Conservation (phyloP, 2,888 invertebrate genomes). For the Encarsia formosa region DNA sequence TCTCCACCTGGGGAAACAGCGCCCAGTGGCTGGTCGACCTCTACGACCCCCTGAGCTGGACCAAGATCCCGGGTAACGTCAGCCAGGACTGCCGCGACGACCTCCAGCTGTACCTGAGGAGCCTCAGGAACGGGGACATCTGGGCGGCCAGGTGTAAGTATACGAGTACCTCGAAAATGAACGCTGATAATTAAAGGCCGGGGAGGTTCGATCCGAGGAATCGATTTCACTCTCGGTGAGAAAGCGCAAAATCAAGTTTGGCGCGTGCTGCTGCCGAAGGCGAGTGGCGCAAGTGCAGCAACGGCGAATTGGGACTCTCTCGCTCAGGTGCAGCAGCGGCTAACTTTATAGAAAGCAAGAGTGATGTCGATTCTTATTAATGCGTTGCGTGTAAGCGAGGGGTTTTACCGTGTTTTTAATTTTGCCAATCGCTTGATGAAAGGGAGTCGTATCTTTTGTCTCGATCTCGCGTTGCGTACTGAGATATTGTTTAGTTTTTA, state of each 20-base stretch:
- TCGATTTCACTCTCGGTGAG: slow-evolving; percentile 26
- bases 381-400: no score
- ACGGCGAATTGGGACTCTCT: slow-evolving; percentile 21
- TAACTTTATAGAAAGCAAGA: slow-evolving; percentile 25
- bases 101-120: slow-evolving; percentile 58
- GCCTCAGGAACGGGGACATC: slow-evolving; percentile 57
- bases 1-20: slow-evolving; percentile 43
- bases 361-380: no score
- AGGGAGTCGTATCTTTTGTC: no score
- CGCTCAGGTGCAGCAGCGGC: not conserved
- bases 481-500: no score
- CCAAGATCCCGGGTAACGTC: slow-evolving; percentile 54
- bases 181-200: slow-evolving; percentile 23
- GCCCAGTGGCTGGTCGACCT: slow-evolving; percentile 65
- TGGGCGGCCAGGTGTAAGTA: slow-evolving; percentile 83
- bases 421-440: no score
- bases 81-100: slow-evolving; percentile 57
- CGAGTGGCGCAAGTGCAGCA: slow-evolving; percentile 4
- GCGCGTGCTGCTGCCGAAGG: not conserved
- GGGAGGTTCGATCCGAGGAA: slow-evolving; percentile 20
- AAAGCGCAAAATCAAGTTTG: slow-evolving; percentile 28
- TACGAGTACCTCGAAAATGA: not conserved
- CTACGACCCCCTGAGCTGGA: slow-evolving; percentile 65
- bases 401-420: no score
- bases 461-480: no score